These are phyloP conservation scores for Lepisosteus oculatus DNA, from an alignment of 2,113 vertebrate species.

Conservation along the genomic window DNA sequence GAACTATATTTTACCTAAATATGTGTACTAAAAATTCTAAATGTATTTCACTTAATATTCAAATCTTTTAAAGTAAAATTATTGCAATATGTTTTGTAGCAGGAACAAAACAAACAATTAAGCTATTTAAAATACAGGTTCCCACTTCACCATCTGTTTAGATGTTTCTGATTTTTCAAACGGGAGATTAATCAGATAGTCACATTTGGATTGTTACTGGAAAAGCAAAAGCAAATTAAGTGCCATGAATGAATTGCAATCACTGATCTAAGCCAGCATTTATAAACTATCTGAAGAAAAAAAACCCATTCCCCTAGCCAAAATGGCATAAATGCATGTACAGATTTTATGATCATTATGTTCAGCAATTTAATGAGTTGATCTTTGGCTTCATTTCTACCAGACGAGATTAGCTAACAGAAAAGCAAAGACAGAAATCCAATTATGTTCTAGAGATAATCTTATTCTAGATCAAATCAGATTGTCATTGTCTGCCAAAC, in stretches of 20 bases:
- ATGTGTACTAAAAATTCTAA: no score
- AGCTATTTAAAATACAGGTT: slow-evolving; percentile 37
- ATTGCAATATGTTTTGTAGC: slow-evolving; percentile 65
- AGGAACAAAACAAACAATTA: slow-evolving; percentile 47
- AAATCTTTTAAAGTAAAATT: slow-evolving; percentile 30
- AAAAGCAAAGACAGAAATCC: slow-evolving; percentile 32
- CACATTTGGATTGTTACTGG: slow-evolving; percentile 37
- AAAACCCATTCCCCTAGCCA: slow-evolving; percentile 32
- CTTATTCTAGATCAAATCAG: slow-evolving; percentile 28
- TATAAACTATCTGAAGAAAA: slow-evolving; percentile 28
- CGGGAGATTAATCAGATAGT: slow-evolving; percentile 40
- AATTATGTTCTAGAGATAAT: slow-evolving; percentile 38
- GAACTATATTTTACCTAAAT: no score
- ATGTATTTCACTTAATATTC: background rate
- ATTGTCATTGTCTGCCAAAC: slow-evolving; percentile 23
- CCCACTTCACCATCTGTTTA: slow-evolving; percentile 42
- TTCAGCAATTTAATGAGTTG: slow-evolving; percentile 51
- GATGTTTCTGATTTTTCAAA: slow-evolving; percentile 36
- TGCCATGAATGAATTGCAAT: slow-evolving; percentile 34
- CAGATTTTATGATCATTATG: slow-evolving; percentile 52
- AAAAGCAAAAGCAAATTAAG: slow-evolving; percentile 30
- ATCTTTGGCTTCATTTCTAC: slow-evolving; percentile 41
- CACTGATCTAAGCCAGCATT: slow-evolving; percentile 37
- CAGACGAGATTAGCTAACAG: slow-evolving; percentile 31
- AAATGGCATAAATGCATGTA: slow-evolving; percentile 43